Conservation (phyloP, 2,797 vertebrate species). For the Cirrhinus molitorella region DNA sequence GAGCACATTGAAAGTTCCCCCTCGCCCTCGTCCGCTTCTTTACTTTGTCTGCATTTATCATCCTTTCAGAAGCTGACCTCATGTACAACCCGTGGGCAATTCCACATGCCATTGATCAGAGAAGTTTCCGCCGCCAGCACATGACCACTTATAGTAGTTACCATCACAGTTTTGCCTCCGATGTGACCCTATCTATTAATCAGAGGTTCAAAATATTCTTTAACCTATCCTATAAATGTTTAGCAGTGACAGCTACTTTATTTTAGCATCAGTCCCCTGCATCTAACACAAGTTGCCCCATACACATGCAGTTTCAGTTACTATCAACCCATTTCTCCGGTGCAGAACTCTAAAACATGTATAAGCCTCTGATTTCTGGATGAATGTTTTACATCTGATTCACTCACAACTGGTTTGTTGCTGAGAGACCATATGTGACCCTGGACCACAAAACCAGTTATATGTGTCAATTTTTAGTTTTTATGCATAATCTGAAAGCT, state of each 20-base stretch:
- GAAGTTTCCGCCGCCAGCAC: neutral
- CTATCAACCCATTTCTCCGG: neutral
- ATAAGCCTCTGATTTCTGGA: neutral
- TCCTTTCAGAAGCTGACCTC: conserved; percentile 43
- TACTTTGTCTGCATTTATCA: conserved; percentile 45
- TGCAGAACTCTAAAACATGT: neutral
- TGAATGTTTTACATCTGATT: conserved; percentile 14
- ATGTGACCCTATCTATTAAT: neutral
- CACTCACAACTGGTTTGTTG: neutral
- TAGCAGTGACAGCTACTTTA: neutral
- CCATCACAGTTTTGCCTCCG: neutral
- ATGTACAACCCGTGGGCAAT: conserved; percentile 22
- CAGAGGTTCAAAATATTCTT: neutral
- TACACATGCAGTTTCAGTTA: neutral
- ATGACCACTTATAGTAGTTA: neutral
- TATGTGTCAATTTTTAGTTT: no score
- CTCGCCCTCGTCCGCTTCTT: conserved; percentile 22
- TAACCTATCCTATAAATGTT: neutral
- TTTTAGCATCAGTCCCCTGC: neutral
- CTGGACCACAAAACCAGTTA: no score
- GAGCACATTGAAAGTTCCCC: conserved; percentile 17
- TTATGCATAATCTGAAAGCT: no score
- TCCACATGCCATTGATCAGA: conserved; percentile 13
- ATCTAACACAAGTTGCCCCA: neutral
- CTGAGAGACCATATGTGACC: no score